Evolutionary conservation across 2,797 vertebrate species (phyloP), one percentile per base, ranked within the genome.

Genomic region (Lophotriccus pileatus): DNA sequence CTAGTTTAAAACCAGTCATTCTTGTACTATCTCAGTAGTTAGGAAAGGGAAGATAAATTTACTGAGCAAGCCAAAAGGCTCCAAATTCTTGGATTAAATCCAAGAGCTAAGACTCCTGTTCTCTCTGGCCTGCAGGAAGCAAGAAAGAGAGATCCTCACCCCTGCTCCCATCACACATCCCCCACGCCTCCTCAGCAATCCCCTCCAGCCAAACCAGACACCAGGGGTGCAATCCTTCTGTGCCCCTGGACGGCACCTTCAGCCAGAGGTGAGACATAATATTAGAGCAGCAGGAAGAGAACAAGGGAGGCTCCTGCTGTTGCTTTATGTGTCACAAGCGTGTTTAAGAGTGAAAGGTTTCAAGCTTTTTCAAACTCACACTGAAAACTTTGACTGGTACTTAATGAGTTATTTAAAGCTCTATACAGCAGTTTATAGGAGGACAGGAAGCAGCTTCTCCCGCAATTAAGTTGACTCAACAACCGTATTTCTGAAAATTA

Each of bases 391-490:
- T 19, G 55, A 89, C 46, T 18, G 3, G 21, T 34, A 77, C 56
- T 84, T 49, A 56, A 60, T 63, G 10, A 49, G 52, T 92, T 78
- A 80, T 92, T 84, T 34, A 47, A 84, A 94, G 74, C 56, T 94
- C 75, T 53, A 23, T 21, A 79, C 2, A 76, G 67, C 49, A 59
- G 91, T 76, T 76, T 36, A 63, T 34, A 93, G 49, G 17, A 94
- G 93, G 93, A 96, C 73, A 95, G 79, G 64, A 92, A 94, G 80
- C 89, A 94, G 83, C 87, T 94, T 82, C 83, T 90, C 83, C 56
- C 22, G 8, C 80, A 90, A 94, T 95, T 92, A 93, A 94, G n/a
- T 94, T 94, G 92, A 93, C 89, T 94, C 95, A 78, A 74, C 66
- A 78, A 81, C 69, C 64, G n/a, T 64, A 79, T 84, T 95, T 85